A percentile compares a stretch with the other conserved stretches of the same genome.
These are phyloP conservation scores for Beroe forskalii DNA, from an alignment of 37 sponge, comb jelly and placozoan species.

Conservation along the genomic window DNA sequence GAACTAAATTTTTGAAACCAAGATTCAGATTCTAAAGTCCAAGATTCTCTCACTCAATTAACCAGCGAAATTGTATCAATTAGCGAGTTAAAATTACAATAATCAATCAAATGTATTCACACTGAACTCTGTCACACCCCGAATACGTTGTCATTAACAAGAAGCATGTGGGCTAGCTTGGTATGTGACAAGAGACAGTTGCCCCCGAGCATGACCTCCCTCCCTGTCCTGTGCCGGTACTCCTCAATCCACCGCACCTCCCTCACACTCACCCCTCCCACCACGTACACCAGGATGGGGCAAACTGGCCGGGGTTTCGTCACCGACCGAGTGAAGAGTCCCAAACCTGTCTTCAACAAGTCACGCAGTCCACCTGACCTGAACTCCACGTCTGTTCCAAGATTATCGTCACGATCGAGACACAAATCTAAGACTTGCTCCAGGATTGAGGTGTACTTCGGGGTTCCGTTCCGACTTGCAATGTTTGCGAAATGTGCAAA, in stretches of 20 bases:
- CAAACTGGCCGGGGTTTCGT: slow-evolving; percentile 32
- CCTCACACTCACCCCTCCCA: slow-evolving; percentile 59
- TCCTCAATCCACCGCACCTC: slow-evolving; percentile 47
- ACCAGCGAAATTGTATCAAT: no score
- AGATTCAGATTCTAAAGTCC: no score
- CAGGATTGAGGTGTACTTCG: not conserved
- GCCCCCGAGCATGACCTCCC: slow-evolving; percentile 26
- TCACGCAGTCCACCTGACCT: slow-evolving; percentile 48
- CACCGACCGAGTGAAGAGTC: slow-evolving; percentile 55
- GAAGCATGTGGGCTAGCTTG: slow-evolving; percentile 25
- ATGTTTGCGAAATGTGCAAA: not conserved
- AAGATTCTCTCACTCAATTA: no score
- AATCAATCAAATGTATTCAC: not conserved
- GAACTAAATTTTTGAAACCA: no score
- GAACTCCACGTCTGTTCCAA: slow-evolving; percentile 19
- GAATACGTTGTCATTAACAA: slow-evolving; percentile 42
- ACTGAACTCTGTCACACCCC: not conserved
- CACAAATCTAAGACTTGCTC: slow-evolving; percentile 19
- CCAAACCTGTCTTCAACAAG: slow-evolving; percentile 49
- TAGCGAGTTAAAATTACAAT: not conserved
- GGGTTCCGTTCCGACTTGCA: not conserved
- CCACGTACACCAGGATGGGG: slow-evolving; percentile 40
- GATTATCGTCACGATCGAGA: not conserved
- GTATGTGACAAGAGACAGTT: slow-evolving; percentile 11
- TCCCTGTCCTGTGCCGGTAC: slow-evolving; percentile 51